A percentile compares a stretch with the other conserved stretches of the same genome.
Conservation (phyloP, 1,140 invertebrate species). For the Orius insidiosus region DNA sequence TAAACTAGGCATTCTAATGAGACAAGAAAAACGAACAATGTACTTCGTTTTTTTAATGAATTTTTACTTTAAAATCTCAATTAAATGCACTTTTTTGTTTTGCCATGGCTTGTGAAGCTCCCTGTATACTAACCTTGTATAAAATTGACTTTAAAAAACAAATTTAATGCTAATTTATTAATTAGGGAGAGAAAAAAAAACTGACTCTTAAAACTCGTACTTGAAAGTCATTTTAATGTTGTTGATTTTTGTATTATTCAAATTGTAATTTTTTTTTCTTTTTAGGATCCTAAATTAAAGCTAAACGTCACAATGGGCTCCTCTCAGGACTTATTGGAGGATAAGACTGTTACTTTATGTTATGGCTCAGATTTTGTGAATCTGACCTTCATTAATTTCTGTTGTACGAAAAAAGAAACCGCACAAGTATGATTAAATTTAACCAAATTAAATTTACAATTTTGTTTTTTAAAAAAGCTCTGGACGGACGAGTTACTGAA, state of each 20-base stretch:
- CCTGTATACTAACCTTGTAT: no score
- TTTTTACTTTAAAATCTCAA: no score
- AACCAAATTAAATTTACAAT: background rate
- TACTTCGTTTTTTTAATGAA: no score
- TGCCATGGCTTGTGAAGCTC: no score
- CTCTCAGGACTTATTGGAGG: conserved; percentile 74
- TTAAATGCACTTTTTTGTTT: no score
- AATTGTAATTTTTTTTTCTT: conserved; percentile 19
- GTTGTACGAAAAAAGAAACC: conserved; percentile 72
- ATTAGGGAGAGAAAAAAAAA: no score
- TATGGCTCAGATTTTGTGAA: conserved; percentile 86
- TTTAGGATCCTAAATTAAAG: conserved; percentile 71
- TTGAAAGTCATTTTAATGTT: background rate
- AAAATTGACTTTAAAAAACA: no score
- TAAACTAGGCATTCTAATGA: no score
- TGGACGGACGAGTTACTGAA: conserved; percentile 82
- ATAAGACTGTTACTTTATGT: conserved; percentile 84
- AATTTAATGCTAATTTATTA: no score
- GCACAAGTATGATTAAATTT: conserved; percentile 44
- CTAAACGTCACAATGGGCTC: conserved; percentile 70
- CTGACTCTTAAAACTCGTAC: background rate
- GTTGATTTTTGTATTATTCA: conserved; percentile 10
- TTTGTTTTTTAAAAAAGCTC: conserved; percentile 31
- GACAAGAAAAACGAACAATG: no score
- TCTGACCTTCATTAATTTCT: conserved; percentile 82